Evolutionary conservation across 2,113 vertebrate species (phyloP), one percentile per base, ranked within the genome.

Genomic region (Holacanthus passer): DNA sequence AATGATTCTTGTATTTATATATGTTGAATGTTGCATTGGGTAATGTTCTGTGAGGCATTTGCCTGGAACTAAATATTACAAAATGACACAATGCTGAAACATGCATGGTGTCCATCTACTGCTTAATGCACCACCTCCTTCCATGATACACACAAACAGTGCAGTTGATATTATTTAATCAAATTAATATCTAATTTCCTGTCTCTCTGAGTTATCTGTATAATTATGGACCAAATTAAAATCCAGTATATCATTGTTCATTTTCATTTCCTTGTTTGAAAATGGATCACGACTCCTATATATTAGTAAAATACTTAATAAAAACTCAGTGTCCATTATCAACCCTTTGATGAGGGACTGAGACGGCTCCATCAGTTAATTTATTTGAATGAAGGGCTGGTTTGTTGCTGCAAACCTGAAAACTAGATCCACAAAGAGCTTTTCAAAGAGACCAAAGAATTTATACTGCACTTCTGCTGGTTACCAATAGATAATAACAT

Each of bases 181-280:
- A 35, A 3, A 35, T 7, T 35, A 35, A 35, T 35, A 35, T 35
- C 35, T 35, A 35, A 35, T 35, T 35, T 35, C 35, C 35, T 35
- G 35, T 35, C 35, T 35, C 35, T 35, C 35, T n/a, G n/a, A n/a
- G n/a, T n/a, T n/a, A 3, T 35, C 5, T 37, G 9, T 71, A 20
- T 66, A 60, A 64, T 81, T 48, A 67, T 62, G 29, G 20, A 24
- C 1, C 27, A 14, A 17, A 81, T 53, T 22, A 35, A 3, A 6
- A 43, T 62, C 1, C 1, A 56, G 20, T 16, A 48, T 71, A 12
- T 6, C n/a, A 50, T 11, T 43, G 53, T 29, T 73, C 35, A 27
- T 58, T 73, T 77, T 73, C 17, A 77, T 84, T 70, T 83, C 66
- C 58, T 24, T 79, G 5, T 62, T 81, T 31, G 13, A 75, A 65